Base-by-base conservation (phyloP, 2,797 vertebrate genomes). In the Orestias chungarensis region DNA sequence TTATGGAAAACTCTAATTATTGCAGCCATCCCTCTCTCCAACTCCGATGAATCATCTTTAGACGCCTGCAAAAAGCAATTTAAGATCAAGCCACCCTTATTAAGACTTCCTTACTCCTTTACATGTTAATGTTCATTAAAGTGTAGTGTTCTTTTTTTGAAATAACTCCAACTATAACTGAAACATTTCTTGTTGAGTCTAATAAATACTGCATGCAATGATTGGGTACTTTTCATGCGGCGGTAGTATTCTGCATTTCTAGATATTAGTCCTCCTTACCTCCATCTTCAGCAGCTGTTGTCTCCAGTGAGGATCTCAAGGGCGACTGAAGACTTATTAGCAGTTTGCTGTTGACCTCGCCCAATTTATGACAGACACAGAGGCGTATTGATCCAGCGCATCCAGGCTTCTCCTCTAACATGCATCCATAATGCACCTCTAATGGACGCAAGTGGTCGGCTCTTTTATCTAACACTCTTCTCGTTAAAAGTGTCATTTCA, bases 1-100 rank as follows among this genome's bases (percentile, higher is more conserved):
- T 92, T 93, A 84, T 95, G 90, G 76, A 95, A 95, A 55, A 91
- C 84, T 3, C 25, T 42, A 54, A 95, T 93, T 25, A 94, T 93
- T 23, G 83, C 79, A 35, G 91, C 67, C 90, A 95, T 93, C 31
- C 88, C 66, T 0, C n/a, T 87, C 81, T 94, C 94, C 74, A 95
- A 77, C 0, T 91, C 90, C 18, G 93, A 93, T 87, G 91, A 87
- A 4, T 5, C 38, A 2, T 73, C 69, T 55, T 70, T 78, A 35
- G 79, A 79, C 9, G 74, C 79, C 91, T 91, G 78, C 29, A 71
- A 66, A 6, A 77, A 73, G 74, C 59, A 79, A 31, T 67, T 76
- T 10, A 54, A 70, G 71, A 47, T n/a, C 17, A 14, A 54, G 31
- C 29, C 64, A 15, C 14, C 3, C 14, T 49, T 4, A 42, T 43